Percentiles rank a stretch among this genome's conserved stretches.
phyloP scores from a whole-genome alignment of 2,113 vertebrate genomes.

The Clarias batrachus region DNA sequence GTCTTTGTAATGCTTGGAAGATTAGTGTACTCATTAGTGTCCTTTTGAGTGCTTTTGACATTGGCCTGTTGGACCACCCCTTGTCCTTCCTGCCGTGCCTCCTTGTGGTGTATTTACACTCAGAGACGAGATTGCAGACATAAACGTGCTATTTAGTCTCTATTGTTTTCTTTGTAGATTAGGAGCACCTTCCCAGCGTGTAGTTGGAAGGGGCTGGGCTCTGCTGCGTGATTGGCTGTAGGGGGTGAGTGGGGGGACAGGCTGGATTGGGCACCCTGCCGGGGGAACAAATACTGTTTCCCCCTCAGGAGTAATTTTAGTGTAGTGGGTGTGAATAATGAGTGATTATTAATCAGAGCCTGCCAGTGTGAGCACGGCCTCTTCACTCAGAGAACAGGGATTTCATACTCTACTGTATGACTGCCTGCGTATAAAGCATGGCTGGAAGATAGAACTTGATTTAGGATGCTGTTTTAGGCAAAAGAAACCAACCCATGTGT shows the following conservation, averaged over 20 bases:
- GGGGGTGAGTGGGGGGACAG: conserved; percentile 76
- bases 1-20: neutral
- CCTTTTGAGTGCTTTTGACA: conserved; percentile 50
- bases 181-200: conserved; percentile 58
- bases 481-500: neutral
- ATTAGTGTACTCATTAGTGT: conserved; percentile 35
- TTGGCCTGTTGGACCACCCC: conserved; percentile 44
- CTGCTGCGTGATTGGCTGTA: conserved; percentile 80
- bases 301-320: conserved; percentile 83
- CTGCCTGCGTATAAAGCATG: neutral
- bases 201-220: conserved; percentile 68
- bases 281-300: conserved; percentile 87
- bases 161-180: conserved; percentile 65
- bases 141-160: conserved; percentile 65
- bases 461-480: neutral
- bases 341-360: conserved; percentile 90
- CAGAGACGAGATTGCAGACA: conserved; percentile 58
- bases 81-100: conserved; percentile 47
- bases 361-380: conserved; percentile 67
- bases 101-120: conserved; percentile 62
- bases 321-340: conserved; percentile 94
- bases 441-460: neutral
- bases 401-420: neutral
- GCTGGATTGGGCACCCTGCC: conserved; percentile 77
- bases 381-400: conserved; percentile 37